Conservation (phyloP, 1,140 invertebrate species). For the Chironomus tepperi region DNA sequence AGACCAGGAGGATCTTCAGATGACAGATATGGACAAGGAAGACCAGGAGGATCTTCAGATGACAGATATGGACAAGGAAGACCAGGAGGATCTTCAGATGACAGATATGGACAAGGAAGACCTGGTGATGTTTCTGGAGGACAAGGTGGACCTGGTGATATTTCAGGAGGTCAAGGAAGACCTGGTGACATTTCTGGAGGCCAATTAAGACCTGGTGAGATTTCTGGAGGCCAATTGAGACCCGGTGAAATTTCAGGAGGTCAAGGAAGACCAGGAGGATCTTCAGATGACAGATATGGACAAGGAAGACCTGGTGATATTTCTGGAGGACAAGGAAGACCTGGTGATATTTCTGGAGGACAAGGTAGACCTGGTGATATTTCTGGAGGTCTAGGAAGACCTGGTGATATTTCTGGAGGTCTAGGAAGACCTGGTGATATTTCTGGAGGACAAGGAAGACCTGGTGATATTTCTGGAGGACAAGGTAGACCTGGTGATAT, state of each 20-base stretch:
- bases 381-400: background rate
- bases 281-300: constrained; percentile 11
- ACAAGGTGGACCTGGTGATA: background rate
- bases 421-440: background rate
- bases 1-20: background rate
- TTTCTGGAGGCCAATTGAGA: background rate
- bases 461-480: background rate
- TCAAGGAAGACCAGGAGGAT: constrained; percentile 25
- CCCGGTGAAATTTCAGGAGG: constrained; percentile 18
- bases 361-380: constrained; percentile 20
- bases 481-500: background rate
- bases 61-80: constrained; percentile 19
- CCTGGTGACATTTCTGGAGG: background rate
- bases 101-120: background rate
- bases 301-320: background rate
- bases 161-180: background rate
- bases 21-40: constrained; percentile 15
- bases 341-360: constrained; percentile 10
- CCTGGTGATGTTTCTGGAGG: constrained; percentile 23
- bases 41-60: background rate
- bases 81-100: constrained; percentile 23
- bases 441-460: background rate
- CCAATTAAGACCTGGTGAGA: background rate
- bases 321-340: background rate
- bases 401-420: background rate